A percentile compares a stretch with the other conserved stretches of the same genome.
These are phyloP conservation scores for Sinocyclocheilus grahami DNA, from an alignment of 2,113 vertebrate genomes.

Conservation along the genomic window DNA sequence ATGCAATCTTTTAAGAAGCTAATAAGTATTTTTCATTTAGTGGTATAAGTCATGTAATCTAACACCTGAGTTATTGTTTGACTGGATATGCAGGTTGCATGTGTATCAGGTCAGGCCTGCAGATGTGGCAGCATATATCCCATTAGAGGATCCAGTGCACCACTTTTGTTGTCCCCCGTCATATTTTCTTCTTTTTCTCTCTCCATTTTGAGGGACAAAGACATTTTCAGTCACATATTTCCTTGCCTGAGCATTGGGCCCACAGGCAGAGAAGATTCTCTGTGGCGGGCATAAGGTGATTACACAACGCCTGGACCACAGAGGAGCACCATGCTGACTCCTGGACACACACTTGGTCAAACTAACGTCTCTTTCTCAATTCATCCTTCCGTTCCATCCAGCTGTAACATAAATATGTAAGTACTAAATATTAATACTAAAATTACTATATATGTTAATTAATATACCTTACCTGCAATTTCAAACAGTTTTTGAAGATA, in stretches of 20 bases:
- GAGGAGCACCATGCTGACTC: conserved; percentile 27
- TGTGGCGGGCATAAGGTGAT: conserved; percentile 28
- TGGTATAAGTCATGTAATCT: neutral
- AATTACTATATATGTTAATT: no score
- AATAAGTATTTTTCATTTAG: neutral
- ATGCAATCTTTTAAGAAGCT: neutral
- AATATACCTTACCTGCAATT: neutral
- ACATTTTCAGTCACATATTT: conserved; percentile 6
- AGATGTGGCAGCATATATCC: neutral
- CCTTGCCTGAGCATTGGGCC: no score
- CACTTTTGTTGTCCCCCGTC: neutral
- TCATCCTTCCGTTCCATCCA: conserved; percentile 28
- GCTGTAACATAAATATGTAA: no score
- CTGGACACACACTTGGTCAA: conserved; percentile 32
- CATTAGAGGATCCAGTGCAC: neutral
- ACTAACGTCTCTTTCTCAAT: conserved; percentile 35
- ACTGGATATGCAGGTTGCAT: no score
- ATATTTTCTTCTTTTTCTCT: neutral
- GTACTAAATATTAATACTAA: no score
- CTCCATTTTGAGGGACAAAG: neutral
- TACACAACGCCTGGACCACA: conserved; percentile 31
- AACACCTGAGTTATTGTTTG: neutral
- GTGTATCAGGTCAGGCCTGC: neutral
- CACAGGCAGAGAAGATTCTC: conserved; percentile 16
- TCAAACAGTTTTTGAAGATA: neutral